A percentile compares a stretch with the other conserved stretches of the same genome.
These are phyloP conservation scores for Drosophila pruinosa DNA, from an alignment of 1,140 invertebrate species.

Conservation along the genomic window DNA sequence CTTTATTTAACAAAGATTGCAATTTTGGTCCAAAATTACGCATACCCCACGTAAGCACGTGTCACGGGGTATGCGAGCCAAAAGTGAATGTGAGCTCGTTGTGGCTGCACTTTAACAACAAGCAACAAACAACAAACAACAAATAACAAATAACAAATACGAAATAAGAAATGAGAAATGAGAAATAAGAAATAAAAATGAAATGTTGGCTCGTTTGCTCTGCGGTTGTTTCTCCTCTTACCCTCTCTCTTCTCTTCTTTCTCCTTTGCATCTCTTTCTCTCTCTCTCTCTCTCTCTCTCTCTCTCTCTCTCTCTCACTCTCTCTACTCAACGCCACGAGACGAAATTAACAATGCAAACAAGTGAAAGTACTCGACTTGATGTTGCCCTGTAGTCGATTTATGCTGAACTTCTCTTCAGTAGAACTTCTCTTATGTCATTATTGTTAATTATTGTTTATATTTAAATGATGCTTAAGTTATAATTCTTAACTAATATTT, in stretches of 20 bases:
- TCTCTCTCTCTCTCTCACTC: not conserved
- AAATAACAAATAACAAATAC: conserved; percentile 24
- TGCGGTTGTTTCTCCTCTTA: not conserved
- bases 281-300: not conserved
- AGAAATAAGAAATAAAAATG: conserved; percentile 28
- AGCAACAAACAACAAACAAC: conserved; percentile 15
- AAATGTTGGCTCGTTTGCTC: conserved; percentile 43
- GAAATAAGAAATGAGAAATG: conserved; percentile 11
- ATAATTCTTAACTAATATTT: too few species aligned
- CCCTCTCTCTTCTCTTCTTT: not conserved
- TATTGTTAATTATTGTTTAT: too few species aligned
- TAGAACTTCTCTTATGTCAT: too few species aligned
- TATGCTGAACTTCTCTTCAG: too few species aligned
- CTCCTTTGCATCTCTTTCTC: not conserved
- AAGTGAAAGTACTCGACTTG: not conserved
- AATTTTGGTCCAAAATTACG: too few species aligned
- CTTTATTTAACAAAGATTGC: too few species aligned
- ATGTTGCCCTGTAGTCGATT: not conserved
- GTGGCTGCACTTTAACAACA: conserved; percentile 35
- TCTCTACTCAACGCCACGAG: not conserved
- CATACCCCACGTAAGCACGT: not conserved
- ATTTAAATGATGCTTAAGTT: too few species aligned
- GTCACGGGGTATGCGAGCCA: not conserved
- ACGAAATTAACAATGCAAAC: conserved; percentile 23
- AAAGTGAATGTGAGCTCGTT: conserved; percentile 56